A percentile compares a stretch with the other conserved stretches of the same genome.
Evolutionary conservation across 2,888 invertebrate species (phyloP).

Genomic region (Coelinius sp.): DNA sequence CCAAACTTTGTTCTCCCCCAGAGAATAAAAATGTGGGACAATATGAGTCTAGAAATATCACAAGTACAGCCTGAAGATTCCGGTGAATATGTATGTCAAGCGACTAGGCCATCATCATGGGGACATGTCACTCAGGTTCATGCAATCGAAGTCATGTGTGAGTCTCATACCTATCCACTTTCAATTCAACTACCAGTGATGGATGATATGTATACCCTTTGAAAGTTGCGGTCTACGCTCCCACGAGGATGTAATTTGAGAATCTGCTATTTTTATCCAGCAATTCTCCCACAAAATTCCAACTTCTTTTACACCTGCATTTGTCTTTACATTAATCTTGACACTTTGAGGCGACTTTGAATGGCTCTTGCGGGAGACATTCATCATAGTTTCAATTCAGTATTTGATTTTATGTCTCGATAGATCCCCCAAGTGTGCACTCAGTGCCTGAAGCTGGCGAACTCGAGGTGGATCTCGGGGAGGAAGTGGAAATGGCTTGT

Average conservation of each 20-base stretch:
- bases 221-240: slow-evolving; percentile 6
- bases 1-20: slow-evolving; percentile 72
- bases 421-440: slow-evolving; percentile 79
- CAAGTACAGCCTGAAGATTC: slow-evolving; percentile 75
- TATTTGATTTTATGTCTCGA: neutral
- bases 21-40: slow-evolving; percentile 77
- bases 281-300: slow-evolving; percentile 2
- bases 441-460: slow-evolving; percentile 80
- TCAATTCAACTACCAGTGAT: neutral
- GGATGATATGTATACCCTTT: neutral
- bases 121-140: slow-evolving; percentile 81
- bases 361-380: slow-evolving; percentile 10
- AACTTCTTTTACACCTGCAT: neutral
- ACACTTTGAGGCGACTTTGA: neutral
- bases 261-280: neutral
- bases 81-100: slow-evolving; percentile 80
- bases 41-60: slow-evolving; percentile 81
- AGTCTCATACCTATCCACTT: slow-evolving; percentile 66
- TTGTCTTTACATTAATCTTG: neutral
- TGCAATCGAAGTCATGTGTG: slow-evolving; percentile 84
- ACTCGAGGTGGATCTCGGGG: slow-evolving; percentile 81
- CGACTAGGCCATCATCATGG: slow-evolving; percentile 78
- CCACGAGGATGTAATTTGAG: slow-evolving; percentile 21
- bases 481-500: slow-evolving; percentile 83
- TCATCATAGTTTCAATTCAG: neutral